Percentiles rank a stretch among this genome's conserved stretches.
Conservation (phyloP, 1,140 invertebrate genomes). For the Drosophila truncata region DNA sequence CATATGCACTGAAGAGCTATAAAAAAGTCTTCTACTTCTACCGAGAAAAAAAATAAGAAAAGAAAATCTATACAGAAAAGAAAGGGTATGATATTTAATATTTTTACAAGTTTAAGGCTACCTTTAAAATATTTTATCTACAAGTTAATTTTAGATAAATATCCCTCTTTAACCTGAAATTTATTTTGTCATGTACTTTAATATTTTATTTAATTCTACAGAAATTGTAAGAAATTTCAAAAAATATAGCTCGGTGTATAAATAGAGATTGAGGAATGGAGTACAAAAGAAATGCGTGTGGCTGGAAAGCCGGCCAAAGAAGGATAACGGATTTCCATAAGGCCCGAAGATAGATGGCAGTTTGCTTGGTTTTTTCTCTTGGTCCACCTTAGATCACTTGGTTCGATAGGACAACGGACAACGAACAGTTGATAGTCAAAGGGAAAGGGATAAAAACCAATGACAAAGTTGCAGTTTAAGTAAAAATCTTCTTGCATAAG, state of each 20-base stretch:
- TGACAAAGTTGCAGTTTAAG: constrained; percentile 43
- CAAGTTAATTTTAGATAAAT: neutral
- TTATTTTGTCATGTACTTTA: too few species aligned
- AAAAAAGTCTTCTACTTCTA: constrained; percentile 41
- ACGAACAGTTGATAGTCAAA: constrained; percentile 25
- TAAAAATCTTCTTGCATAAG: constrained; percentile 26
- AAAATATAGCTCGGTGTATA: too few species aligned
- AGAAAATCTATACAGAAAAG: neutral
- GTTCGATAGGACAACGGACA: constrained; percentile 25
- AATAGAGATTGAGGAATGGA: constrained; percentile 2
- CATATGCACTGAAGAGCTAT: constrained; percentile 51
- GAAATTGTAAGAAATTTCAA: too few species aligned
- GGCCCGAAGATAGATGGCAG: constrained; percentile 64
- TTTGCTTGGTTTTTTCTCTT: constrained; percentile 25
- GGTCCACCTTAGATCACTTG: constrained; percentile 64
- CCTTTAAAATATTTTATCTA: neutral
- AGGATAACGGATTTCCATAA: constrained; percentile 66
- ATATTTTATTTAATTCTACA: too few species aligned
- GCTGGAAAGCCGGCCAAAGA: constrained; percentile 15
- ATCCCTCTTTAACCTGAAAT: neutral
- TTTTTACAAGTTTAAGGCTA: neutral
- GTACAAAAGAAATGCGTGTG: constrained; percentile 42
- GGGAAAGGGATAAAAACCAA: constrained; percentile 15
- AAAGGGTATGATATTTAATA: neutral
- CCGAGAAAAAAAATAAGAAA: constrained; percentile 1